phyloP scores from a whole-genome alignment of 92 coral and sea anemone species.

The Porites rus region DNA sequence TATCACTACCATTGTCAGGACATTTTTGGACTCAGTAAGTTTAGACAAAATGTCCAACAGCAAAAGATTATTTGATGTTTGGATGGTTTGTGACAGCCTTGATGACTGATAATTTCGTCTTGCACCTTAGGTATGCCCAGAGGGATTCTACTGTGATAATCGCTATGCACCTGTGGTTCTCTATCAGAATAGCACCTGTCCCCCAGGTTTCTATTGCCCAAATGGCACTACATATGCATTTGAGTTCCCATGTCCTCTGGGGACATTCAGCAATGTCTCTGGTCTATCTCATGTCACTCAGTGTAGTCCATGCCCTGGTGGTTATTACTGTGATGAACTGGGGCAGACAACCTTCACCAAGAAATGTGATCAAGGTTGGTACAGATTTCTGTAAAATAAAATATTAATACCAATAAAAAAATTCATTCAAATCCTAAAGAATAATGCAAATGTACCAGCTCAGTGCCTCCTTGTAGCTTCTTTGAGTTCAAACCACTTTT shows the following conservation, averaged over 20 bases:
- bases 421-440: no score
- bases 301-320: conserved; percentile 96
- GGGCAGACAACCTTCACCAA: conserved; percentile 88
- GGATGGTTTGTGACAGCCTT: not conserved
- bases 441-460: no score
- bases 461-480: no score
- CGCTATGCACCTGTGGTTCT: conserved; percentile 87
- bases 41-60: no score
- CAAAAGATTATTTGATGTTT: no score
- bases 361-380: conserved; percentile 85
- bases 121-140: conserved; percentile 80
- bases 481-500: no score
- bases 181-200: conserved; percentile 95
- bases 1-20: not conserved
- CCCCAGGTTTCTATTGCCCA: conserved; percentile 93
- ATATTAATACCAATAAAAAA: no score
- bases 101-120: not conserved
- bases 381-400: not conserved
- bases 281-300: conserved; percentile 68
- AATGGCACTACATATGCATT: conserved; percentile 77
- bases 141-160: conserved; percentile 94
- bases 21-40: no score
- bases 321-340: conserved; percentile 91
- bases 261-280: conserved; percentile 87
- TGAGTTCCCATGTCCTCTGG: conserved; percentile 91